Conservation (phyloP, 35 echinoderm and acorn worm species). For the Diadema setosum region DNA sequence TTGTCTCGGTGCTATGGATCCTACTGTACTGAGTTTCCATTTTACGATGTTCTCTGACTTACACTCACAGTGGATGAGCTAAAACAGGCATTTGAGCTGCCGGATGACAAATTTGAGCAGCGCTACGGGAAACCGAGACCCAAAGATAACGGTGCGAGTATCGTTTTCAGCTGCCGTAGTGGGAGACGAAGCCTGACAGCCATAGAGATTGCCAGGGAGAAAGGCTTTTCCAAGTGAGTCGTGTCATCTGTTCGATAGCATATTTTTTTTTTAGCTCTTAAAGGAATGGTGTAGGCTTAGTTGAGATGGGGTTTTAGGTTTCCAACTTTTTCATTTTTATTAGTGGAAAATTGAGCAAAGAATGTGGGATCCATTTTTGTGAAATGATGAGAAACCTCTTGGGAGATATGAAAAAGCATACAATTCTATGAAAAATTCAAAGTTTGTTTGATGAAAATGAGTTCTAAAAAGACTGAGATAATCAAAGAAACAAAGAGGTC, state of each 20-base stretch:
- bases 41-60: no score
- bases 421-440: no score
- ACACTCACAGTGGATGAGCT: constrained; percentile 40
- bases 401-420: no score
- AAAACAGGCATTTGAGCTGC: neutral
- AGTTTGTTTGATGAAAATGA: no score
- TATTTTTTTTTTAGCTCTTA: neutral
- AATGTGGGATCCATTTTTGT: neutral
- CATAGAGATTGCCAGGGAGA: neutral
- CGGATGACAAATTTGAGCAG: neutral
- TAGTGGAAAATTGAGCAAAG: no score
- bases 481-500: no score
- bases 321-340: no score
- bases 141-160: neutral
- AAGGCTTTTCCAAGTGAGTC: constrained; percentile 26
- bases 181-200: constrained; percentile 29
- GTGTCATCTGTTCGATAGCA: neutral
- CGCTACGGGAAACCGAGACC: constrained; percentile 9
- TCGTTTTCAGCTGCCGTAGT: constrained; percentile 45
- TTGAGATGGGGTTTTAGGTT: no score
- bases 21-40: no score
- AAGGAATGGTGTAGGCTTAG: neutral
- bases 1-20: no score
- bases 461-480: no score
- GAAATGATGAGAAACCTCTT: no score